These are phyloP conservation scores for Bambusicola thoracicus DNA, from an alignment of 2,113 vertebrate species.

Conservation along the genomic window DNA sequence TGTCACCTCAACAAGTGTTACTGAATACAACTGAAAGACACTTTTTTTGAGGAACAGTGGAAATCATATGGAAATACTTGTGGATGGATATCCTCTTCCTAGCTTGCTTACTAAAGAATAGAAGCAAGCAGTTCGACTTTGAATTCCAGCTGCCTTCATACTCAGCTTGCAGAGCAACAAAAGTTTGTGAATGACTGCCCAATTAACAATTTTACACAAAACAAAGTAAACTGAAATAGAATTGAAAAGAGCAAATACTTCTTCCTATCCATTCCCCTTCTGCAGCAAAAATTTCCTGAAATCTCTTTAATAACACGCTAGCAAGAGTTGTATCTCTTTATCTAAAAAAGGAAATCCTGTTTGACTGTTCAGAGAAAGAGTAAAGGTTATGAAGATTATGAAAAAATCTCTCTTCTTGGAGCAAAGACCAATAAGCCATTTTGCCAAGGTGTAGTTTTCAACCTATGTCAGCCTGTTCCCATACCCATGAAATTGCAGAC, in stretches of 20 bases:
- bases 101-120: background rate
- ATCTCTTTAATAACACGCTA: background rate
- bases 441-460: background rate
- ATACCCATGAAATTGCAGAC: constrained; percentile 15
- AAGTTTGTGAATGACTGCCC: background rate
- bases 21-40: background rate
- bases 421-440: background rate
- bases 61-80: background rate
- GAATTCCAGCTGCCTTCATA: background rate
- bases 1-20: background rate
- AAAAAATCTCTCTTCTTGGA: background rate
- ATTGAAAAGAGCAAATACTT: background rate
- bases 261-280: background rate
- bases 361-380: background rate
- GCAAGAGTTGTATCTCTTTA: background rate
- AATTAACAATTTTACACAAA: background rate
- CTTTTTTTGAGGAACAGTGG: background rate
- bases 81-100: background rate
- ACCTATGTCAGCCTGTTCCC: background rate
- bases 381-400: background rate
- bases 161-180: background rate
- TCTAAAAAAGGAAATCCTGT: background rate
- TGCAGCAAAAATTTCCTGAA: background rate
- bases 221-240: too few species aligned
- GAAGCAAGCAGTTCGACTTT: background rate